Percentiles rank a stretch among this genome's conserved stretches.
Evolutionary conservation across 2,113 vertebrate genomes (phyloP).

Genomic region (Onychostoma macrolepis): DNA sequence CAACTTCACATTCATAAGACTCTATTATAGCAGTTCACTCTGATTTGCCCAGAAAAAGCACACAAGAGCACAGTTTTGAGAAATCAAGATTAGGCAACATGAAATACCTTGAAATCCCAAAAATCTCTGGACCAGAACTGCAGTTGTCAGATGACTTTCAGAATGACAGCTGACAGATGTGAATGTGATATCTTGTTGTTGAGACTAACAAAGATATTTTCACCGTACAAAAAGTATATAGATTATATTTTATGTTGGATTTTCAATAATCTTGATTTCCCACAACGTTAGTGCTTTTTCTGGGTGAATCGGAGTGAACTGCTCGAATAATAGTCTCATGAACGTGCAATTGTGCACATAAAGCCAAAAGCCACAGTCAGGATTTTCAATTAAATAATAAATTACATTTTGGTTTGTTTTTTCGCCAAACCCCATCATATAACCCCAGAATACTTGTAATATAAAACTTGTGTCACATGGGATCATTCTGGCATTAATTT

Average conservation of each 20-base stretch:
- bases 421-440: not conserved
- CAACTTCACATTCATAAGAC: not conserved
- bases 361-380: too few relatives aligned
- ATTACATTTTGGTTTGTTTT: not conserved
- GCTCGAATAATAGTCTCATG: too few relatives aligned
- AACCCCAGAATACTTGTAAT: too few relatives aligned
- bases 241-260: not conserved
- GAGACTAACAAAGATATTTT: too few relatives aligned
- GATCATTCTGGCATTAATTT: not conserved
- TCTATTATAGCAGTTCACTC: too few relatives aligned
- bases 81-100: too few relatives aligned
- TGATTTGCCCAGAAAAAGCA: too few relatives aligned
- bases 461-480: too few relatives aligned
- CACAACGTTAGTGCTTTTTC: not conserved
- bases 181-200: not conserved
- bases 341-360: too few relatives aligned
- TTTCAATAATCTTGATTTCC: not conserved
- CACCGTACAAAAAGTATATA: not conserved
- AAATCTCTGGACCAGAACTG: not conserved
- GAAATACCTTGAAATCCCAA: not conserved
- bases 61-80: too few relatives aligned
- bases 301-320: not conserved
- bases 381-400: not conserved
- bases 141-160: not conserved
- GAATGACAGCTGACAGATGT: not conserved